phyloP scores from a whole-genome alignment of 92 coral and sea anemone species.

The Phenganax marumi region DNA sequence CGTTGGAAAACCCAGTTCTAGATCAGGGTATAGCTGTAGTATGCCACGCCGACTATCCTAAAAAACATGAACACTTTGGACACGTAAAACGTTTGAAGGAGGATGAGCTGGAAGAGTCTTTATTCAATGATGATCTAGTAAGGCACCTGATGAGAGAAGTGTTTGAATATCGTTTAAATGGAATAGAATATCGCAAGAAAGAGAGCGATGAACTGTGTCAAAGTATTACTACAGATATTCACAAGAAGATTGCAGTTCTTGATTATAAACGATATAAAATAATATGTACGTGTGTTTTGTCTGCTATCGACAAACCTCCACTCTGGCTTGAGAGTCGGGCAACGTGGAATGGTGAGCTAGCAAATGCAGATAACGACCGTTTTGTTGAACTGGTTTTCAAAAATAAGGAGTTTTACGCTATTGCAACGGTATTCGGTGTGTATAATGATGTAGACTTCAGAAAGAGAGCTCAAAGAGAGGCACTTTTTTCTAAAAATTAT shows the following conservation, averaged over 20 bases:
- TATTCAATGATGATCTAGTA: conserved; percentile 53
- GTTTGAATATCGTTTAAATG: conserved; percentile 62
- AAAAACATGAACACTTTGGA: conserved; percentile 40
- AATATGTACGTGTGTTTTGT: conserved; percentile 76
- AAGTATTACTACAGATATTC: conserved; percentile 59
- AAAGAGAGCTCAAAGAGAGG: conserved; percentile 22
- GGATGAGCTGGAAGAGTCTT: neutral
- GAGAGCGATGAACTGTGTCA: conserved; percentile 60
- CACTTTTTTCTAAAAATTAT: conserved; percentile 30
- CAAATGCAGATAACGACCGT: conserved; percentile 65
- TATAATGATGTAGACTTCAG: conserved; percentile 51
- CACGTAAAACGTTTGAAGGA: neutral
- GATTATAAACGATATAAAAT: conserved; percentile 69
- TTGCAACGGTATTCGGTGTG: conserved; percentile 87
- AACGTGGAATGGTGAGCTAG: conserved; percentile 76
- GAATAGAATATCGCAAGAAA: conserved; percentile 64
- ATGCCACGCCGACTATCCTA: conserved; percentile 52
- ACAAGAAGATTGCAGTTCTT: conserved; percentile 65
- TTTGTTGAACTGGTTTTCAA: conserved; percentile 85
- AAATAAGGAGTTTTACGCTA: conserved; percentile 72
- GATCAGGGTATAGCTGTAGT: conserved; percentile 39
- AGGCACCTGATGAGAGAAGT: conserved; percentile 68
- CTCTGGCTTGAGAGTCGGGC: conserved; percentile 81
- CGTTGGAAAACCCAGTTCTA: conserved; percentile 42
- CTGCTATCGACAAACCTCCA: conserved; percentile 61